phyloP scores from a whole-genome alignment of 2,113 vertebrate genomes.

The Megaceryle torquata region DNA sequence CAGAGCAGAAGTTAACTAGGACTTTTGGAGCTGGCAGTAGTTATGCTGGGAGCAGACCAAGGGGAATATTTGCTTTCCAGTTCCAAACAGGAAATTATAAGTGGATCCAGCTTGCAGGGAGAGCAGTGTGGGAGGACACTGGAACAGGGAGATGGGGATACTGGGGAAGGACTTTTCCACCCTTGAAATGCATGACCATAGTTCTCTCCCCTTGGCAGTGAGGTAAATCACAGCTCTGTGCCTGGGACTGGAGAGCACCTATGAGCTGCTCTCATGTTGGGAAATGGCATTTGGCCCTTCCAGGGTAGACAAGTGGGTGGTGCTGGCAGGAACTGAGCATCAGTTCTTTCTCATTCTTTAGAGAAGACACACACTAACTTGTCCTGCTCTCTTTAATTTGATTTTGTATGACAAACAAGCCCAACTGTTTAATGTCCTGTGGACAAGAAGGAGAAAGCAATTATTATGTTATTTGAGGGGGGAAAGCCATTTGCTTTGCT shows the following conservation, averaged over 20 bases:
- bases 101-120: background rate
- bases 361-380: background rate
- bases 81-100: background rate
- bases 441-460: constrained; percentile 34
- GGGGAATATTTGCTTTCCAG: background rate
- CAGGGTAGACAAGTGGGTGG: background rate
- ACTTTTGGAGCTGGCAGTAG: background rate
- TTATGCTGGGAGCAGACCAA: constrained; percentile 10
- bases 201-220: background rate
- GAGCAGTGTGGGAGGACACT: background rate
- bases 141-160: background rate
- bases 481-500: background rate
- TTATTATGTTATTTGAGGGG: background rate
- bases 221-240: background rate
- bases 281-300: background rate
- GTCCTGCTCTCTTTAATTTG: background rate
- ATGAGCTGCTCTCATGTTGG: background rate
- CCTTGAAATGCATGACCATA: background rate
- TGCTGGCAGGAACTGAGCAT: background rate
- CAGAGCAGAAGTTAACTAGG: background rate
- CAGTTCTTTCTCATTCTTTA: background rate
- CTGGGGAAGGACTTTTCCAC: background rate
- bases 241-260: background rate
- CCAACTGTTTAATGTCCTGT: constrained; percentile 41
- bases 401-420: background rate